Conservation (phyloP, 2,797 vertebrate species). For the Phrynocephalus guinanensis region DNA sequence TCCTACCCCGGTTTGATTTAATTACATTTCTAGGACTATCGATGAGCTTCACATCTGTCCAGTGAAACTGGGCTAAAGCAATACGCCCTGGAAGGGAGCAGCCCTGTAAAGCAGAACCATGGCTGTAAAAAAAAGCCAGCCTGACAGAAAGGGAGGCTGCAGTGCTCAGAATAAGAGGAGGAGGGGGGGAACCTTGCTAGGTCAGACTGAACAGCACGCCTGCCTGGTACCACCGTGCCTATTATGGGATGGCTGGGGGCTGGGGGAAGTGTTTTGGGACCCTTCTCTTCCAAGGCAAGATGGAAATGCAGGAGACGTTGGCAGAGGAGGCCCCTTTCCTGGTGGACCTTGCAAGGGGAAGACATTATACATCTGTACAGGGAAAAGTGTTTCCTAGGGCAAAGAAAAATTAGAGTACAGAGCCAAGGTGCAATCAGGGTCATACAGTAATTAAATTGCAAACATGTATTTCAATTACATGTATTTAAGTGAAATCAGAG, state of each 20-base stretch:
- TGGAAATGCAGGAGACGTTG: not conserved
- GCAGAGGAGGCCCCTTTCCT: no score
- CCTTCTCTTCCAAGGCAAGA: not conserved
- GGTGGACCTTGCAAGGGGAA: no score
- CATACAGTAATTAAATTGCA: no score
- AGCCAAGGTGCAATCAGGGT: no score
- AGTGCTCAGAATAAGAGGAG: no score
- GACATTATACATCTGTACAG: no score
- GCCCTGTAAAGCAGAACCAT: not conserved
- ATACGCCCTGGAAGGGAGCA: not conserved
- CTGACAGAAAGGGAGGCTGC: not conserved
- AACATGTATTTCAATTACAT: no score
- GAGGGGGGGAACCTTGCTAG: no score
- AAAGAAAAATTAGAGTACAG: no score
- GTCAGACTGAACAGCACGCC: not conserved
- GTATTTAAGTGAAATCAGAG: no score
- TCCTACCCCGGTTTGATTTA: conserved; percentile 3
- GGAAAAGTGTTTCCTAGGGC: no score
- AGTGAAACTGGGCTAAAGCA: conserved; percentile 10
- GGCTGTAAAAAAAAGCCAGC: not conserved
- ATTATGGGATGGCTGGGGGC: no score
- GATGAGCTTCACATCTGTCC: conserved; percentile 10
- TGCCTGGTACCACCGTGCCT: not conserved
- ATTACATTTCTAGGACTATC: conserved; percentile 39
- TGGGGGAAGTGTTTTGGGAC: not conserved